Conservation (phyloP, 2,113 vertebrate genomes). For the Lepisosteus oculatus region DNA sequence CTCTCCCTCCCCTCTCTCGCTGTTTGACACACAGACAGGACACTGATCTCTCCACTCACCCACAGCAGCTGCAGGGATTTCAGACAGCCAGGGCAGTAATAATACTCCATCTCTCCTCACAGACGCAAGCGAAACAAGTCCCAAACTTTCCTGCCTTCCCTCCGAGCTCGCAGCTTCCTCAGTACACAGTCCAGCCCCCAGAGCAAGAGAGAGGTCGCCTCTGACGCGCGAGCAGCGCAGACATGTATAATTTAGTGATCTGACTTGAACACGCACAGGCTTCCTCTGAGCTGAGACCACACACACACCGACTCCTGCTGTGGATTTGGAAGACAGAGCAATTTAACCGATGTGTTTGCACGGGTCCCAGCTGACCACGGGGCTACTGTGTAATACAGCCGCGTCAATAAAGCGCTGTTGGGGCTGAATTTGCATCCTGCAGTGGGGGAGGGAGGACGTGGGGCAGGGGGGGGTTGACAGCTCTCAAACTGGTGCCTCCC, state of each 20-base stretch:
- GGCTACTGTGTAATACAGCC: too few relatives aligned
- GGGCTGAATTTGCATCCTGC: too few relatives aligned
- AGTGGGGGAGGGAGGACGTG: too few relatives aligned
- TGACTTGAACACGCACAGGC: neutral
- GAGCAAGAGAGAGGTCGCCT: neutral
- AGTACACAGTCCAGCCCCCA: conserved; percentile 1
- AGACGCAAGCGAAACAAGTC: too few relatives aligned
- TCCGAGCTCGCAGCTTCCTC: neutral
- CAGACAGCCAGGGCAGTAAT: conserved; percentile 12
- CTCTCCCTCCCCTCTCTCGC: neutral
- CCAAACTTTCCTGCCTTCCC: too few relatives aligned
- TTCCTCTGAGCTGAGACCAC: conserved; percentile 21
- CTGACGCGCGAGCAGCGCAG: too few relatives aligned
- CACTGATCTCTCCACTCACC: conserved; percentile 11
- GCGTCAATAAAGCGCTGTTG: too few relatives aligned
- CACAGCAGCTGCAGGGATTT: conserved; percentile 15
- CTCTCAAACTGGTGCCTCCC: too few relatives aligned
- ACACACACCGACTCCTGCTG: neutral
- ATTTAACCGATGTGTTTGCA: neutral
- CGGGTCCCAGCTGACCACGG: too few relatives aligned
- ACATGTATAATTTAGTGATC: conserved; percentile 20
- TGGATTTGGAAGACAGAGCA: neutral
- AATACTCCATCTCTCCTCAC: conserved; percentile 13
- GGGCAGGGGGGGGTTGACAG: too few relatives aligned
- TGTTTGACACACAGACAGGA: neutral